These are phyloP conservation scores for Mus spicilegus DNA, from an alignment of 2,113 vertebrate genomes.

Conservation along the genomic window DNA sequence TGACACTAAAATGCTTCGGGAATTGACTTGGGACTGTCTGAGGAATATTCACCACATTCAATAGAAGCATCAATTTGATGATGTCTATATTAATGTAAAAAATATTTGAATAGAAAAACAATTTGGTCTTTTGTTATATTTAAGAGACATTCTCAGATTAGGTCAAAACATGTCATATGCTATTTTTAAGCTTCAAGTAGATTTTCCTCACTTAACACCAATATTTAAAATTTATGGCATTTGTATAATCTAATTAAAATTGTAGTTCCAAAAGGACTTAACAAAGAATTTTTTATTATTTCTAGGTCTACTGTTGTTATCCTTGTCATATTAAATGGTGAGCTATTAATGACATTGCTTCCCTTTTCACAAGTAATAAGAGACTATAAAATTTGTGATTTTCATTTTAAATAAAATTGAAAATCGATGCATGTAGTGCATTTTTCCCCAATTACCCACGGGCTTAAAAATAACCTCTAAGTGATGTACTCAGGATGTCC, in stretches of 20 bases:
- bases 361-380: not conserved
- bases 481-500: not conserved
- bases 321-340: not conserved
- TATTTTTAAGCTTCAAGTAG: not conserved
- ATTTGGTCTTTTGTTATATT: not conserved
- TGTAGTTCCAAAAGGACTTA: not conserved
- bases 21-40: not conserved
- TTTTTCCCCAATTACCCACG: not conserved
- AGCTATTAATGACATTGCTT: not conserved
- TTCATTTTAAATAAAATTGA: not conserved
- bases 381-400: not conserved
- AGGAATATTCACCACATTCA: not conserved
- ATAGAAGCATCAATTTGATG: not conserved
- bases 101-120: not conserved
- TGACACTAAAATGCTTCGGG: not conserved
- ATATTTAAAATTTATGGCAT: not conserved
- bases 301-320: not conserved
- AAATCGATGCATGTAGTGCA: not conserved
- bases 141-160: not conserved
- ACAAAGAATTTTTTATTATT: constrained; percentile 14
- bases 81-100: not conserved
- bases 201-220: not conserved
- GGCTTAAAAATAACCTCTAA: not conserved
- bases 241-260: not conserved
- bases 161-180: not conserved